Base-by-base conservation (phyloP, 2,113 vertebrate genomes). In the Psittacula cyanocephala region DNA sequence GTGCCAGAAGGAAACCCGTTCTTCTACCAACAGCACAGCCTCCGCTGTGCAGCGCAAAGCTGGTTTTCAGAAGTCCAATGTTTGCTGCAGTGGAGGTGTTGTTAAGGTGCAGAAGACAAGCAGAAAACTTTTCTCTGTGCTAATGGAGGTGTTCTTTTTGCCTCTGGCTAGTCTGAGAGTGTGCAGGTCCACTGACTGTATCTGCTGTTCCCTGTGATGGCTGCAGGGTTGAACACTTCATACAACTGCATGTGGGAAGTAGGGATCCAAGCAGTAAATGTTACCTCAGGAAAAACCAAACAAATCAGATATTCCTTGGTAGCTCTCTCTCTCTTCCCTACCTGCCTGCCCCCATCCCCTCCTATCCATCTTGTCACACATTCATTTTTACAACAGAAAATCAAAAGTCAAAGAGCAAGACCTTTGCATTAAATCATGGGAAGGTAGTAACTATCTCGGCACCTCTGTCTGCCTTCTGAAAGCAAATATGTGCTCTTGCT, bases 291-390 rank as follows among this genome's bases (percentile, higher is more conserved):
- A 19, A 6, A 23, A 50, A 83, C 5, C 46, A 60, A 74, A 2
- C 25, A 70, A n/a, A 72, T 37, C 33, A 60, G 39, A 47, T 17
- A 27, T 20, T 63, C 70, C 53, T 28, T 49, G 13, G 25, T 62
- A 41, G 5, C 4, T 20, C 24, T 62, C 53, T 67, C 53, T 35
- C 57, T 59, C 57, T 59, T 35, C 27, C 17, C 27, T 28, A 50
- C 23, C 4, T 2, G 8, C 4, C 2, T 2, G 2, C 25, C 25
- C 9, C 6, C 7, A 4, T 1, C 2, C 3, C 9, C 16, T 59
- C 57, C 33, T 59, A 35, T 35, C 13, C 57, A 35, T 59, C 29
- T 59, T 60, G 29, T 49, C 18, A 29, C 9, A 57, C 20, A 17
- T 50, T 44, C 23, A 14, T 69, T 71, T 90, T 64, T 80, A 62